These are phyloP conservation scores for Potamarius usumacintae DNA, from an alignment of 2,113 vertebrate species.

Conservation along the genomic window DNA sequence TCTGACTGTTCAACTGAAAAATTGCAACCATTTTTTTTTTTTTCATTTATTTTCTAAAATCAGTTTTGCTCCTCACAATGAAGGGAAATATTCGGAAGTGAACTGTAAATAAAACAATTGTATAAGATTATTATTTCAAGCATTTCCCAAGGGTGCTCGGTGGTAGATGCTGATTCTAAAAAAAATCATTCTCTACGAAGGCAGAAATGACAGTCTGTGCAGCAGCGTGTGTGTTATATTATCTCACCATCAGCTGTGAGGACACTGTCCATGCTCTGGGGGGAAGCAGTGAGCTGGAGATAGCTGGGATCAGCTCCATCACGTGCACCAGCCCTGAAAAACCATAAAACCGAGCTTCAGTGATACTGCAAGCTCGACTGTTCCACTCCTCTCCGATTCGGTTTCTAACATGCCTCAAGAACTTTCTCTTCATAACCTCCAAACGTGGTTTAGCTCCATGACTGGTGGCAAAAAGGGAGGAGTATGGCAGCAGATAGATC, in stretches of 20 bases:
- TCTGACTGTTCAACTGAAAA: background rate
- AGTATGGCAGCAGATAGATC: background rate
- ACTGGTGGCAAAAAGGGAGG: background rate
- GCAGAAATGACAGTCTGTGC: background rate
- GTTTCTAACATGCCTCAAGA: background rate
- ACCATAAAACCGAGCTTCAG: background rate
- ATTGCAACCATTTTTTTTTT: background rate
- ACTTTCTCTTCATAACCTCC: background rate
- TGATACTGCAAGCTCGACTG: background rate
- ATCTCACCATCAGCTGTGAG: constrained; percentile 82
- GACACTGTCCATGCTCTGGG: constrained; percentile 92
- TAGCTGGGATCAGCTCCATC: constrained; percentile 82
- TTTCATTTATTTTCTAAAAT: background rate
- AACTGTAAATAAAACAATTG: background rate
- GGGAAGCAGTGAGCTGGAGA: constrained; percentile 84
- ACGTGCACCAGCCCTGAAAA: constrained; percentile 76
- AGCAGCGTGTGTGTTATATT: background rate
- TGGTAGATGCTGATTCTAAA: background rate
- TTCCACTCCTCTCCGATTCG: background rate
- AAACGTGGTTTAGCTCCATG: background rate
- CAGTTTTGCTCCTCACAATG: background rate
- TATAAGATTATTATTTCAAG: background rate
- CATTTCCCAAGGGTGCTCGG: background rate
- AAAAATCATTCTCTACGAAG: background rate
- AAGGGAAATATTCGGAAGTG: background rate